A percentile compares a stretch with the other conserved stretches of the same genome.
Conservation (phyloP, 2,888 invertebrate genomes). For the Saturnia japonica region DNA sequence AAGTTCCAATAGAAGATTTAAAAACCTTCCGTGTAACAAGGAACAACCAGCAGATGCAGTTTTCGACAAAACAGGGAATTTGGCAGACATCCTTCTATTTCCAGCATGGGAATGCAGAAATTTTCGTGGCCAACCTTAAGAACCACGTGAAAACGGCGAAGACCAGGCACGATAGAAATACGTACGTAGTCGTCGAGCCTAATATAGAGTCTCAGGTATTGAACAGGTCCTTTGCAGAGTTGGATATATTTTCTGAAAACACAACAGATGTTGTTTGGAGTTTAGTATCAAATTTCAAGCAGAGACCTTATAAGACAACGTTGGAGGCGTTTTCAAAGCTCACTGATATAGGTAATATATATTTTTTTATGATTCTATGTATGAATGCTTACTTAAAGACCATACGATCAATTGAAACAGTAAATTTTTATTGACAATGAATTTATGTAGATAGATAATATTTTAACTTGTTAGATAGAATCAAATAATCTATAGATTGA, state of each 20-base stretch:
- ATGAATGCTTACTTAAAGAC: no score
- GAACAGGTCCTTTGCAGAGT: conserved; percentile 92
- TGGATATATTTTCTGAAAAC: conserved; percentile 90
- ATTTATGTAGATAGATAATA: no score
- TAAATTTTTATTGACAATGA: no score
- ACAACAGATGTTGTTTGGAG: conserved; percentile 86
- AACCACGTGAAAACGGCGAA: conserved; percentile 85
- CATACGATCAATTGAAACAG: no score
- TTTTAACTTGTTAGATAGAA: no score
- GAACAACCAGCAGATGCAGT: conserved; percentile 73
- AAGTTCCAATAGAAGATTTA: conserved; percentile 65
- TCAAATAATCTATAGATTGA: no score
- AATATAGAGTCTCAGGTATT: conserved; percentile 85
- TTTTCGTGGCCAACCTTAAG: conserved; percentile 84
- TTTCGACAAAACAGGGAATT: conserved; percentile 75
- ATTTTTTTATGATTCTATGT: not conserved
- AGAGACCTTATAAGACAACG: conserved; percentile 90
- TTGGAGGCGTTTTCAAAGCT: conserved; percentile 93
- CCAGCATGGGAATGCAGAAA: conserved; percentile 92
- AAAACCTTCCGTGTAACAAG: conserved; percentile 68
- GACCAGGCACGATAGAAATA: conserved; percentile 85
- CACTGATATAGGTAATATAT: conserved; percentile 85
- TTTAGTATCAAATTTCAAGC: conserved; percentile 73
- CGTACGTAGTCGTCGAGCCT: conserved; percentile 84
- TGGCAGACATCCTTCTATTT: conserved; percentile 92